Base-by-base conservation (phyloP, 2,888 invertebrate genomes). In the Stenichneumon culpator region DNA sequence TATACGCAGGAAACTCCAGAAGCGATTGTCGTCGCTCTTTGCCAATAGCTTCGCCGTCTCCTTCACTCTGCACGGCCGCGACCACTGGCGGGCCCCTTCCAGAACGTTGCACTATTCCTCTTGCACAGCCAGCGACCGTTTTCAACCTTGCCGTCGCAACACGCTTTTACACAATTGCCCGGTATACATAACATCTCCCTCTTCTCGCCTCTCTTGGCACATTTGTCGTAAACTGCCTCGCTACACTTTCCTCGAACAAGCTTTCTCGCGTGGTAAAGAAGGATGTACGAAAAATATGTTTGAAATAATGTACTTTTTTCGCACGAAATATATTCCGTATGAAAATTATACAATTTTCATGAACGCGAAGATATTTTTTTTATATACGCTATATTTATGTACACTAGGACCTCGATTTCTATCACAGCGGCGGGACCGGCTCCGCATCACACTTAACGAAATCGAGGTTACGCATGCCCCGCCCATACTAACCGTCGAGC, bases 1-100 rank as follows among this genome's bases (percentile, higher is more conserved):
- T 83, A 57, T 69, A 80, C 73, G 79, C 74, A 84, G 82, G 74
- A 74, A 82, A 84, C 65, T 82, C 78, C 84, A 25, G 70, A 19
- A 68, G 60, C 70, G 82, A 81, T 74, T 73, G 78, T 68, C 73
- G 73, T 83, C 44, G n/a, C 47, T 72, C 79, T 73, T 84, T 82
- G 84, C 84, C 81, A 84, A 84, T 84, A 68, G 52, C 16, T 72
- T 50, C n/a, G 16, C 63, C 47, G 14, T 69, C 70, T 79, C 54
- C 14, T 70, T 74, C 70, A 74, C 54, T 22, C 47, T 9, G 19
- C 16, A 25, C 60, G 14, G 60, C 2, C 50, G 57, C 54, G 39
- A 14, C 16, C 1, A n/a, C 28, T 25, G 32, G 16, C 32, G 7
- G 28, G 7, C 63, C 69, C 79, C 67, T 79, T 79, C 69, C 74